Conservation (phyloP, 2,888 invertebrate species). For the Volucella bombylans region DNA sequence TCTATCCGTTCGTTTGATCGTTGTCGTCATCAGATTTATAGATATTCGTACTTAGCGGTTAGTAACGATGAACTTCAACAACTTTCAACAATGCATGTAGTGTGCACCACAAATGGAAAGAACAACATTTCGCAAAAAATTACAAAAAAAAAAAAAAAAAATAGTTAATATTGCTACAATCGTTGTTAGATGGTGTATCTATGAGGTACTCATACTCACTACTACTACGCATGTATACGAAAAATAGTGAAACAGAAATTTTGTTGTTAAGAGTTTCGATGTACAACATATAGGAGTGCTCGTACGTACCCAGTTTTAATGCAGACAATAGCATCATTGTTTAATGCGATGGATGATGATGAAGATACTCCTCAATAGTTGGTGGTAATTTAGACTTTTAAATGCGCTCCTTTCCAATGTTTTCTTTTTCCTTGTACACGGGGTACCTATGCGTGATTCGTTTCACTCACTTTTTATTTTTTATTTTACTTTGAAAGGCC, state of each 20-base stretch:
- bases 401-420: slow-evolving; percentile 75
- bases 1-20: slow-evolving; percentile 38
- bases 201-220: slow-evolving; percentile 23
- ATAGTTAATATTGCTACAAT: slow-evolving; percentile 41
- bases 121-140: slow-evolving; percentile 68
- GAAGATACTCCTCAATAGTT: slow-evolving; percentile 42
- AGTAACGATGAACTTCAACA: slow-evolving; percentile 70
- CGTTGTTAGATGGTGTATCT: slow-evolving; percentile 19
- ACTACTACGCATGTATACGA: slow-evolving; percentile 9
- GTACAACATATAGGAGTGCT: not conserved
- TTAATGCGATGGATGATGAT: slow-evolving; percentile 62
- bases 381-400: slow-evolving; percentile 55
- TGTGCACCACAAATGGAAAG: slow-evolving; percentile 59
- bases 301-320: slow-evolving; percentile 81
- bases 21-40: slow-evolving; percentile 56
- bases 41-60: slow-evolving; percentile 16
- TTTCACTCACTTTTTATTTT: slow-evolving; percentile 20
- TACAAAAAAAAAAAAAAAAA: not conserved
- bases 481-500: slow-evolving; percentile 47
- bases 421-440: slow-evolving; percentile 13
- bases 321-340: slow-evolving; percentile 82
- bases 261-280: not conserved
- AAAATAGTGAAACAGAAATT: slow-evolving; percentile 57
- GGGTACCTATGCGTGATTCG: slow-evolving; percentile 23
- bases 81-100: not conserved